Evolutionary conservation across 1,140 invertebrate species (phyloP), one percentile per base, ranked within the genome.

Genomic region (Temnothorax nylanderi): DNA sequence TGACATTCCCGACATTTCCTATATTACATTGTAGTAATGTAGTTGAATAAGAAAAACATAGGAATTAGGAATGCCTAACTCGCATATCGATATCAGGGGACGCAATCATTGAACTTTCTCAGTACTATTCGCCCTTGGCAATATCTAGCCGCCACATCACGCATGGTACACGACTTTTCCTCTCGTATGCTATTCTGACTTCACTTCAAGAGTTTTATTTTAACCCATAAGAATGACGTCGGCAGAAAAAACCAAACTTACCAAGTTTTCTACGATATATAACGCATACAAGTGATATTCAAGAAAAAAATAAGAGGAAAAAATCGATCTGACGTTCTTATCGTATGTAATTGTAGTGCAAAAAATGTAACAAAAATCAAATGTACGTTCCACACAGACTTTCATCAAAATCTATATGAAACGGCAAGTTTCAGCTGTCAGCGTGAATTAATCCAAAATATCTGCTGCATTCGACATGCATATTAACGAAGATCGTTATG

Each of bases 21-120:
- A 26, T 13, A 34, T n/a, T 47, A 26, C 37, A 32, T 6, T 0
- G 26, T 26, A 26, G 26, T 26, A 26, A 26, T 44, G 37, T 11
- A 69, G 11, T 47, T 21, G 8, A 67, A 80, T 41, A 69, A 72
- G 37, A 56, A 62, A 81, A 56, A 71, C 11, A 10, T 16, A 75
- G 18, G 32, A 84, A 80, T 47, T 26, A 26, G 26, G 26, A 26
- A 26, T 26, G 65, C 13, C 16, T 60, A 76, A 67, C 78, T 88
- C 47, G 32, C 51, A 60, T 76, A 47, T 71, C 37, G 69, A 62
- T 89, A 90, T 90, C 89, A 51, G 49, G n/a, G n/a, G 21, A 34
- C 34, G 34, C 86, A 72, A 90, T 88, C 88, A 21, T 85, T 81
- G 75, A 90, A 90, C 80, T 90, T 90, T 80, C 81, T 85, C 74